Conservation (phyloP, 2,797 vertebrate genomes). For the Pseudochromis fuscus region DNA sequence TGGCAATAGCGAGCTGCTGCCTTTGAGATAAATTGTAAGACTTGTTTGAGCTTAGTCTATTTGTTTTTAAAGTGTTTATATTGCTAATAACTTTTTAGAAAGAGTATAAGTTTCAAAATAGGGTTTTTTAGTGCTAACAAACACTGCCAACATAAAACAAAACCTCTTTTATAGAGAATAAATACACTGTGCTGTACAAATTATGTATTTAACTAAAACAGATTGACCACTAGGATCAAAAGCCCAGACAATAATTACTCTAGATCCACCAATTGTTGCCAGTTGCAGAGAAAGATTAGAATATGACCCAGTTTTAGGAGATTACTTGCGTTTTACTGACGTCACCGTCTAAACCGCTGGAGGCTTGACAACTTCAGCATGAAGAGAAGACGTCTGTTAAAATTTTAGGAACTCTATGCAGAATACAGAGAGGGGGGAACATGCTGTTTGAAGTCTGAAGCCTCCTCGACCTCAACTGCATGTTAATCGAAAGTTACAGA, state of each 20-base stretch:
- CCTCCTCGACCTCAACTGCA: conserved; percentile 16
- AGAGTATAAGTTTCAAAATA: conserved; percentile 2
- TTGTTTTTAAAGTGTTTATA: conserved; percentile 15
- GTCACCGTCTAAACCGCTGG: conserved; percentile 62
- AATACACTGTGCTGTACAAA: not conserved
- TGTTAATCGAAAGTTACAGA: conserved; percentile 7
- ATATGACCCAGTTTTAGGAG: conserved; percentile 80
- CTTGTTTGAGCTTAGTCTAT: conserved; percentile 7
- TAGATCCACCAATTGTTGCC: conserved; percentile 57
- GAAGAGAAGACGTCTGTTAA: conserved; percentile 45
- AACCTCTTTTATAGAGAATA: conserved; percentile 8
- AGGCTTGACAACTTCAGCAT: conserved; percentile 63
- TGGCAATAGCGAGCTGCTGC: not conserved
- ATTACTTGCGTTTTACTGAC: conserved; percentile 69
- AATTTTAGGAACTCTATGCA: conserved; percentile 45
- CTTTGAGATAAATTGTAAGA: conserved; percentile 8
- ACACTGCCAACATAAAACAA: conserved; percentile 22
- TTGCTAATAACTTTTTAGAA: conserved; percentile 8
- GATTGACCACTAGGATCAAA: conserved; percentile 25
- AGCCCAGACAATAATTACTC: conserved; percentile 40
- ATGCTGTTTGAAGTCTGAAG: conserved; percentile 57
- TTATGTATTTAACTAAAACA: conserved; percentile 31
- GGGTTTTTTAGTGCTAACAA: conserved; percentile 3
- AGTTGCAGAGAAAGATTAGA: conserved; percentile 69
- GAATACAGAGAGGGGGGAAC: conserved; percentile 35